Base-by-base conservation (phyloP, 2,797 vertebrate genomes). In the Steatocranus sp. region DNA sequence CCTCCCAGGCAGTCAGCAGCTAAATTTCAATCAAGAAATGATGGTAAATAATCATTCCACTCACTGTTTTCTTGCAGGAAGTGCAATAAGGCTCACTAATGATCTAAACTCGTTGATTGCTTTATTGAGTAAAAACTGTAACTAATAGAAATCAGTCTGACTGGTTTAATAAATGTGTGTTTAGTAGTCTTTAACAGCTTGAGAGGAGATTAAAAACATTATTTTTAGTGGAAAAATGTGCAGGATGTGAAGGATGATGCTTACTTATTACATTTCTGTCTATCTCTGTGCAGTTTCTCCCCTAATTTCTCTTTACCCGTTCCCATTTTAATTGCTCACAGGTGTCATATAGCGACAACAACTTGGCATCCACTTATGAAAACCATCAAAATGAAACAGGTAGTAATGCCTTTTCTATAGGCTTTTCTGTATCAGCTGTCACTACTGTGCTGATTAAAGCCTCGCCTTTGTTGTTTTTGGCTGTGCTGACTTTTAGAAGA, bases 351-450 rank as follows among this genome's bases (percentile, higher is more conserved):
- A 91, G 88, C 58, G 75, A 91, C 78, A 94, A 81, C 63, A 91
- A 91, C 80, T 30, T 92, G 63, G 79, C 89, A 79, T 93, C 92
- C 77, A 92, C 80, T 89, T 91, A 85, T 90, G 94, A 96, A 91
- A 96, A 96, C 88, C 93, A 96, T 85, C 88, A 95, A 79, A 75
- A 94, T 89, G 95, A 96, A 92, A 86, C 89, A 80, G 95, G 96
- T 96, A 87, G 41, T 78, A 78, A 78, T 54, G 5, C 61, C 5
- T 75, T 2, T 75, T 43, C 61, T 81, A 5, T 56, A 25, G 30
- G 2, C 5, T 8, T 51, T 12, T 38, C 38, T 50, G 8, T 49
- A 30, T 38, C 23, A 2, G 3, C 17, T 38, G 20, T 82, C 74
- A 78, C 18, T 68, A 14, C 6, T 50, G 18, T 49, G 58, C 17